Evolutionary conservation across 2,113 vertebrate species (phyloP).

Genomic region (Chamaetylas fuelleborni): DNA sequence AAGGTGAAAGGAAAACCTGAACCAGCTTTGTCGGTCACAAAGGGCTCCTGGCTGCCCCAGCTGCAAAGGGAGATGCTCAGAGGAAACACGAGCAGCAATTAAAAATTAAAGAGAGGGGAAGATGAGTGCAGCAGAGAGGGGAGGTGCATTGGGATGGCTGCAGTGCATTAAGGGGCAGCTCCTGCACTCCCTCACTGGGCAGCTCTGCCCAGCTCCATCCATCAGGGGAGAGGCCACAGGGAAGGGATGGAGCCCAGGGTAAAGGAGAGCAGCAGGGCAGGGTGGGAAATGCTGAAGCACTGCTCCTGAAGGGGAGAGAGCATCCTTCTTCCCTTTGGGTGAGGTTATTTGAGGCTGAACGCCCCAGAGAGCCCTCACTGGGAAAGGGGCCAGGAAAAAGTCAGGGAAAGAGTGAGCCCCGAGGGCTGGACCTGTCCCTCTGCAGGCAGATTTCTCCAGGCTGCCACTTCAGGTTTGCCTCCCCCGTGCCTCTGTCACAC

Average conservation of each 20-base stretch:
- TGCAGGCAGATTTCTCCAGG: background rate
- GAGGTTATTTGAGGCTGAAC: background rate
- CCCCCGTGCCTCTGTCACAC: background rate
- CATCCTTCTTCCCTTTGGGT: background rate
- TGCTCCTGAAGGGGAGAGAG: background rate
- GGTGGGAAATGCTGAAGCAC: background rate
- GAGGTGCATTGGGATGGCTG: background rate
- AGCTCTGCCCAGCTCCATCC: background rate
- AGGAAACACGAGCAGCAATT: slow-evolving; percentile 28
- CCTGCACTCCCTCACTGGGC: fast-evolving
- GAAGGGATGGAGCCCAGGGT: fast-evolving
- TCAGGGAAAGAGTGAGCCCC: background rate
- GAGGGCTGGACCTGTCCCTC: background rate
- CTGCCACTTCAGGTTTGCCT: background rate
- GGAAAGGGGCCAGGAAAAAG: background rate
- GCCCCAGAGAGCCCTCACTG: fast-evolving
- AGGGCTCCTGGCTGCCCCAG: background rate
- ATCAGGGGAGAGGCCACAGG: background rate
- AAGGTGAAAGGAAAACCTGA: background rate
- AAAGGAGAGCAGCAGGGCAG: background rate
- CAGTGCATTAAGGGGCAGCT: background rate
- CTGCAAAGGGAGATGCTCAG: background rate
- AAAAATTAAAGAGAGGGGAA: background rate
- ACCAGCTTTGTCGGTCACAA: background rate
- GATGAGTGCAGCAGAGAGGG: background rate